Evolutionary conservation across 2,113 vertebrate species (phyloP).

Genomic region (Thymallus thymallus): DNA sequence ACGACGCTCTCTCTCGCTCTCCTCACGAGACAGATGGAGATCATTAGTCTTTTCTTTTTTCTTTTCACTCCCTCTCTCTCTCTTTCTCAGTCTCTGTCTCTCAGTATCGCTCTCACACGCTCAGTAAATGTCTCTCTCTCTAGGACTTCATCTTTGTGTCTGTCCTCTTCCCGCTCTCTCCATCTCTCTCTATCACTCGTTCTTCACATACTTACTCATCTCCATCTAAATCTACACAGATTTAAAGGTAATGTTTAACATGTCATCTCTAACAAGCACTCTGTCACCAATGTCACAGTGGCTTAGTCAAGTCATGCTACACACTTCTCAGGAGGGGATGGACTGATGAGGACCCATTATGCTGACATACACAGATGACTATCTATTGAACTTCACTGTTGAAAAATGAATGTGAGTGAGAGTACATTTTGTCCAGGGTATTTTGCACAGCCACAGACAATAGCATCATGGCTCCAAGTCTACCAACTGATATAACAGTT

Average conservation of each 20-base stretch:
- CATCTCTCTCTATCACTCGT: background rate
- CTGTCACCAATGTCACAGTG: conserved; percentile 68
- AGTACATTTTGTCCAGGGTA: too few species aligned
- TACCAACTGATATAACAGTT: too few species aligned
- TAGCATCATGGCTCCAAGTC: too few species aligned
- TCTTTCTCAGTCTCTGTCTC: too few species aligned
- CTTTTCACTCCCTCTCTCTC: conserved; percentile 7
- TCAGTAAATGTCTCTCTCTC: too few species aligned
- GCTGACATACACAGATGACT: conserved; percentile 1
- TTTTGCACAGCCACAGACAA: too few species aligned
- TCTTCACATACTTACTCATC: background rate
- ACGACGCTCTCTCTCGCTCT: conserved; percentile 45
- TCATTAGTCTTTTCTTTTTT: conserved; percentile 50
- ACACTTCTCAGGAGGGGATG: conserved; percentile 55
- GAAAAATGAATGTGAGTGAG: too few species aligned
- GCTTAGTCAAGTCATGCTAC: conserved; percentile 64
- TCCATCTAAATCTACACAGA: conserved; percentile 40
- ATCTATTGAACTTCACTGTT: background rate
- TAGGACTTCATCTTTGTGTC: too few species aligned
- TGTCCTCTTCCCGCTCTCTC: background rate
- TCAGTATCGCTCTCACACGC: too few species aligned
- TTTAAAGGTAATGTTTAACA: conserved; percentile 44
- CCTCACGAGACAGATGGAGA: conserved; percentile 62
- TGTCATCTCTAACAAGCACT: conserved; percentile 61
- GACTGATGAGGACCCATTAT: conserved; percentile 63